Evolutionary conservation across 1,140 invertebrate genomes (phyloP), one percentile per base, ranked within the genome.

Genomic region (Brachionus calyciflorus): DNA sequence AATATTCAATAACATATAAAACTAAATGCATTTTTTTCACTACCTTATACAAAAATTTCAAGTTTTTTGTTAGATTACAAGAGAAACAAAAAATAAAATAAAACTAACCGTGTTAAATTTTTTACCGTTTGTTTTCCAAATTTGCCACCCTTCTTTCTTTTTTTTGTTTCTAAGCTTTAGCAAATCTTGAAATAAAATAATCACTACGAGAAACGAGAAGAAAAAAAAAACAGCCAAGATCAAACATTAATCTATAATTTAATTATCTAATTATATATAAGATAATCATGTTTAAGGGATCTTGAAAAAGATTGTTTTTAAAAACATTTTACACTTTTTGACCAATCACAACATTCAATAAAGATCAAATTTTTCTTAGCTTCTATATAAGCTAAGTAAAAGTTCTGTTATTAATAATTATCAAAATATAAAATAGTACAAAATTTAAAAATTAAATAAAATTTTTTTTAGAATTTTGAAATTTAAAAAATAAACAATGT

Each of bases 231-330:
- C 19, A 65, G 40, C 19, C 19, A 21, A 65, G 40, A 65, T 41
- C 60, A 44, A 65, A 44, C 60, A 19, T 65, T 44, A 65, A 65
- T 65, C 40, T 44, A 63, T 65, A 65, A 65, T 65, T 65, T 65
- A 65, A 65, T 65, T 65, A 65, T 65, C 40, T 44, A 65, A 65
- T 65, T 65, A 65, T 7, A 44, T n/a, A n/a, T n/a, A 37, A 65
- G 60, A 65, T 65, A 65, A 65, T 65, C 60, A 65, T 65, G 40
- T 65, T 65, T 46, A 44, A 21, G 40, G 41, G 19, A 65, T 65
- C 60, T 65, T 65, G 19, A 41, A 21, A 46, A 46, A 14, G 5
- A 46, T 14, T 14, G n/a, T 17, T 14, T 37, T 37, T 37, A 37
- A 5, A 37, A 37, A 37, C 33, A 46, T 7, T 14, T 17, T 41